Evolutionary conservation across 2,113 vertebrate species (phyloP).

Genomic region (Polypterus bichir): DNA sequence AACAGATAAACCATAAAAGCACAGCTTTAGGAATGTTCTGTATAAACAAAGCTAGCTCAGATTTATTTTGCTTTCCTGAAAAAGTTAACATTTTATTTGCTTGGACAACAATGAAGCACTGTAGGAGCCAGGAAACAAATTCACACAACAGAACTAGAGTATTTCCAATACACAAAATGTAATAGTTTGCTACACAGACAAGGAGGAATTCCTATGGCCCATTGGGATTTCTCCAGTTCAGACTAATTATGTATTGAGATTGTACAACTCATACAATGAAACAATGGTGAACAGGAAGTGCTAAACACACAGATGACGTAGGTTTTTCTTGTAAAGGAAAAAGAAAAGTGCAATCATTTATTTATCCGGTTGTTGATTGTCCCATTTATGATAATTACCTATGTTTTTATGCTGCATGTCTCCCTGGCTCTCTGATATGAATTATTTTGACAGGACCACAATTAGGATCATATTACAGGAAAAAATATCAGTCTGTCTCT

Average conservation of each 20-base stretch:
- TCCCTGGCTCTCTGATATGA: too few relatives aligned
- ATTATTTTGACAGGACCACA: too few relatives aligned
- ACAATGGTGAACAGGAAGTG: constrained; percentile 24
- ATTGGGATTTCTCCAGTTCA: constrained; percentile 36
- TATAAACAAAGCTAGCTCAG: constrained; percentile 3
- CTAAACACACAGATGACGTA: too few relatives aligned
- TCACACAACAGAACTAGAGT: too few relatives aligned
- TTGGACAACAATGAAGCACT: constrained; percentile 4
- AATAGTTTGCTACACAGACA: constrained; percentile 24
- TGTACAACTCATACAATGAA: background rate
- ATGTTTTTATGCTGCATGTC: too few relatives aligned
- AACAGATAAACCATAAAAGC: background rate
- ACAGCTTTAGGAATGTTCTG: constrained; percentile 3
- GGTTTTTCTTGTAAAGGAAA: too few relatives aligned
- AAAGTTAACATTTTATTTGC: background rate
- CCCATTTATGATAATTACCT: too few relatives aligned
- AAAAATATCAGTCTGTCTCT: too few relatives aligned
- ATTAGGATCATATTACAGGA: too few relatives aligned
- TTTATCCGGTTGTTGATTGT: too few relatives aligned
- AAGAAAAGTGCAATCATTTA: too few relatives aligned
- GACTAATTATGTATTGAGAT: constrained; percentile 17
- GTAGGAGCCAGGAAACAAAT: background rate
- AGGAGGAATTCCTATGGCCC: constrained; percentile 50
- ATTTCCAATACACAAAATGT: background rate
- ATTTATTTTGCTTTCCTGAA: constrained; percentile 6